These are phyloP conservation scores for Rhaphigaster nebulosa DNA, from an alignment of 2,888 invertebrate species.

Conservation along the genomic window DNA sequence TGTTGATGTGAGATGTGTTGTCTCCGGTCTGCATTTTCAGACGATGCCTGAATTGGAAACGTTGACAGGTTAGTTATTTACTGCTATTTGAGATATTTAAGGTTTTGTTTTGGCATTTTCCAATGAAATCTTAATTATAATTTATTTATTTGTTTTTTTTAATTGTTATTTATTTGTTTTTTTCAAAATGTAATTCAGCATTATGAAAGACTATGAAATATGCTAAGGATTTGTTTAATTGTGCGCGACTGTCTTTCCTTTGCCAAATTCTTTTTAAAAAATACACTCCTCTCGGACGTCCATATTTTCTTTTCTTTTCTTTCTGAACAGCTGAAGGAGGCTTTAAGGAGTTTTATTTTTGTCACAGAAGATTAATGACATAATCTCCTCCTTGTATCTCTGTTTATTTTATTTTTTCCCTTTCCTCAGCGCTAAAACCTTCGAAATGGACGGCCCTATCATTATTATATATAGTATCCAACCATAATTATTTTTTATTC, in stretches of 20 bases:
- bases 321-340: not conserved
- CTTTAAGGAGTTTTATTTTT: not conserved
- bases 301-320: not conserved
- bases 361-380: not conserved
- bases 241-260: not conserved
- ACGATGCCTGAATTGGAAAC: too few species aligned
- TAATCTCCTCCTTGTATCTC: not conserved
- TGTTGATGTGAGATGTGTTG: too few species aligned
- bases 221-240: not conserved
- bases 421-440: not conserved
- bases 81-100: too few species aligned
- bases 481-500: conserved; percentile 5
- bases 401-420: not conserved
- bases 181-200: too few species aligned
- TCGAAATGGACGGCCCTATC: not conserved
- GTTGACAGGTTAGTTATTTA: too few species aligned
- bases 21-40: too few species aligned
- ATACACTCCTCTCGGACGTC: not conserved
- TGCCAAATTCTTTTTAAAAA: not conserved
- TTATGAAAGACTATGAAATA: not conserved
- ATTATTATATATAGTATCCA: not conserved
- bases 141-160: too few species aligned
- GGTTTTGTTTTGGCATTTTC: too few species aligned
- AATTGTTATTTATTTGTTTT: too few species aligned
- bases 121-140: too few species aligned